Conservation (phyloP, 2,797 vertebrate genomes). For the Limosa lapponica region DNA sequence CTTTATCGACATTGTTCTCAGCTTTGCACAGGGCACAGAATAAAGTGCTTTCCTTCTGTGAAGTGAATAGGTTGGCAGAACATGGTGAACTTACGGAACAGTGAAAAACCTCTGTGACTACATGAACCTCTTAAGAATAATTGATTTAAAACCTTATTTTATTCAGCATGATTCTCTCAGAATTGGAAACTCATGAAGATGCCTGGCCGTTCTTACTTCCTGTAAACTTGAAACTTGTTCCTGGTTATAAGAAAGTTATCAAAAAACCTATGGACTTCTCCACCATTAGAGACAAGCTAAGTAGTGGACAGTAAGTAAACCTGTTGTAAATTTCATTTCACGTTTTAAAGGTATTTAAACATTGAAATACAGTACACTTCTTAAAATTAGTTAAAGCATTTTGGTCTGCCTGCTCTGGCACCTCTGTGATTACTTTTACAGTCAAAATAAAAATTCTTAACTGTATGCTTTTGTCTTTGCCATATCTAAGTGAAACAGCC, state of each 20-base stretch:
- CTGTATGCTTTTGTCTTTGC: neutral
- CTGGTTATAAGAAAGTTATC: conserved; percentile 98
- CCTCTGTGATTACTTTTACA: neutral
- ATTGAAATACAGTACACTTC: neutral
- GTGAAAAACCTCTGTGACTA: neutral
- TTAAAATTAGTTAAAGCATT: neutral
- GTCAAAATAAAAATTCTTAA: neutral
- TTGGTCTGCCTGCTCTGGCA: neutral
- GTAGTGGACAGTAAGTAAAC: conserved; percentile 96
- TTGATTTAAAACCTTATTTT: conserved; percentile 45
- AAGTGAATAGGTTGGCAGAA: neutral
- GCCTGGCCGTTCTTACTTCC: conserved; percentile 98
- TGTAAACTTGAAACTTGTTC: conserved; percentile 97
- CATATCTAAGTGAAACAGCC: neutral
- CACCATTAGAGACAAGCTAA: conserved; percentile 97
- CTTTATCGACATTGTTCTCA: neutral
- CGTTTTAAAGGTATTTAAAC: neutral
- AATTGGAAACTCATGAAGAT: conserved; percentile 97
- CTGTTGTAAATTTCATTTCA: neutral
- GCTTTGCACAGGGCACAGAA: neutral
- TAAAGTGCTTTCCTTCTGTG: neutral
- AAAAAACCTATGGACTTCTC: conserved; percentile 99
- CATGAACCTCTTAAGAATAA: neutral
- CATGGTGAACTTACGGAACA: neutral
- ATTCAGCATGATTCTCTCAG: conserved; percentile 90